Conservation (phyloP, 1,140 invertebrate genomes). For the Brachionus sp. region DNA sequence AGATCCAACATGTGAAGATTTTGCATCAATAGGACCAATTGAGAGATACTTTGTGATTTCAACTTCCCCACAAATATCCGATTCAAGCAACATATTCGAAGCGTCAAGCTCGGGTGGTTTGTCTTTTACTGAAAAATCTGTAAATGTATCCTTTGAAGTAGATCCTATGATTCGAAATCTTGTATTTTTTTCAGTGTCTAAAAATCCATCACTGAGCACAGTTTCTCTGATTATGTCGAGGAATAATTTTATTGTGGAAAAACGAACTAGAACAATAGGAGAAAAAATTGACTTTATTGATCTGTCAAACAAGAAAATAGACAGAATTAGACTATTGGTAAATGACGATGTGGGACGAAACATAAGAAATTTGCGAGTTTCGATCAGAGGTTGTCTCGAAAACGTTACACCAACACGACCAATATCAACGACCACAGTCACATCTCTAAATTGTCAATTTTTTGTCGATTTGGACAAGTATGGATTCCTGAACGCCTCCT, state of each 20-base stretch:
- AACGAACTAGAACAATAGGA: not conserved
- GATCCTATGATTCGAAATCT: not conserved
- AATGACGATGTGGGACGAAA: not conserved
- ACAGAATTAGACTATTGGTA: not conserved
- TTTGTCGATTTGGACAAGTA: conserved; percentile 15
- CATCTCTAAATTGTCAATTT: not conserved
- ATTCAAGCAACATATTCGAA: not conserved
- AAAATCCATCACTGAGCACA: not conserved
- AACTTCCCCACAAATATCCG: not conserved
- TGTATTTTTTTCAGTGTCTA: not conserved
- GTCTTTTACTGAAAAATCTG: not conserved
- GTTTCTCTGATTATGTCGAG: not conserved
- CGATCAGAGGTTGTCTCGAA: not conserved
- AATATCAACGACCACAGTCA: not conserved
- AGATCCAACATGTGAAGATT: not conserved
- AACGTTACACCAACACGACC: not conserved
- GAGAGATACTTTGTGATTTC: not conserved
- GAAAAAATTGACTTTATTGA: not conserved
- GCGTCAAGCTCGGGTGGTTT: not conserved
- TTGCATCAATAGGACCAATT: not conserved
- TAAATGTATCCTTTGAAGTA: not conserved
- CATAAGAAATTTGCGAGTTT: not conserved
- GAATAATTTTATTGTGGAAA: not conserved
- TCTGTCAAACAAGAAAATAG: not conserved
- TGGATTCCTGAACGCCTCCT: not conserved